Evolutionary conservation across 2,797 vertebrate genomes (phyloP).

Genomic region (Monodelphis domestica): DNA sequence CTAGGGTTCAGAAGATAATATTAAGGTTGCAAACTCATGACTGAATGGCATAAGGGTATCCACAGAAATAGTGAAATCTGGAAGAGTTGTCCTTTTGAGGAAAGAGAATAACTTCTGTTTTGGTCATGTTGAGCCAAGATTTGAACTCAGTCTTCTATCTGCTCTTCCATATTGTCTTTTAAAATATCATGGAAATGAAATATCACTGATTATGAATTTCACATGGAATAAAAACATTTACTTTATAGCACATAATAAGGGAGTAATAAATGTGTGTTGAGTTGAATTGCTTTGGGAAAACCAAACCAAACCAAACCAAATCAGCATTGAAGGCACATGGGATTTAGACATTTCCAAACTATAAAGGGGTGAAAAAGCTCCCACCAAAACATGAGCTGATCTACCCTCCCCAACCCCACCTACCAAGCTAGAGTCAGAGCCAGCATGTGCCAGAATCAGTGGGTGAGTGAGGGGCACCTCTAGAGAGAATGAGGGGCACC

Average conservation of each 20-base stretch:
- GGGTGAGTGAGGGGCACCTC: no score
- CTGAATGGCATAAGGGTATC: not conserved
- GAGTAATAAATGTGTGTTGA: not conserved
- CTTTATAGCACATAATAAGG: not conserved
- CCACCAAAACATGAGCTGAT: no score
- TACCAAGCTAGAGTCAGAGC: no score
- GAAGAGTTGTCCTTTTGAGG: not conserved
- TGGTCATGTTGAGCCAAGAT: not conserved
- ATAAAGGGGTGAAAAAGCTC: no score
- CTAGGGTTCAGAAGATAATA: not conserved
- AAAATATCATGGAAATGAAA: not conserved
- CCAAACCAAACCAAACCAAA: not conserved
- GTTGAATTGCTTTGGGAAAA: not conserved
- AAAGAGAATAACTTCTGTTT: not conserved
- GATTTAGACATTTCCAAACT: no score
- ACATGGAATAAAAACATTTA: not conserved
- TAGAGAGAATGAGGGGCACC: no score
- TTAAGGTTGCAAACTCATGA: no score
- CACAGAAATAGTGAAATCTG: not conserved
- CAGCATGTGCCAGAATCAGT: no score
- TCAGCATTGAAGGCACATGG: no score
- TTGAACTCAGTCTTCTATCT: not conserved
- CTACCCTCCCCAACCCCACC: no score
- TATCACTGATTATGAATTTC: not conserved
- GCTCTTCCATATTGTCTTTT: not conserved